Evolutionary conservation across 2,797 vertebrate species (phyloP).

Genomic region (Spondyliosoma cantharus): DNA sequence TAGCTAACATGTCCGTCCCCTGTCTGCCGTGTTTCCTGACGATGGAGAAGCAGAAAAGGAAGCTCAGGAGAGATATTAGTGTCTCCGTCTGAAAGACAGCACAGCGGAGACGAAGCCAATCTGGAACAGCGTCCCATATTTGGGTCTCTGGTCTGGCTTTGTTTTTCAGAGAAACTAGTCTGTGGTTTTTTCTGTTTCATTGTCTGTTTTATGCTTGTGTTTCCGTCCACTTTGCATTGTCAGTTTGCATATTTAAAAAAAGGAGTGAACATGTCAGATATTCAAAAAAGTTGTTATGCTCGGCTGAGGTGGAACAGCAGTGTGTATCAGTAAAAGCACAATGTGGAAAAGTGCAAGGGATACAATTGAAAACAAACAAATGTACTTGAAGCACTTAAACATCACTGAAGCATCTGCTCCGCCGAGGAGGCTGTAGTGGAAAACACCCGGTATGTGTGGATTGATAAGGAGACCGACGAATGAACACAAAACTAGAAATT

Average conservation of each 20-base stretch:
- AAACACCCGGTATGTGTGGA: no score
- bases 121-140: background rate
- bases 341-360: background rate
- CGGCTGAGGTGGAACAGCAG: background rate
- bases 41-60: background rate
- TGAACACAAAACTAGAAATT: no score
- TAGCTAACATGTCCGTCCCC: background rate
- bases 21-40: constrained; percentile 26
- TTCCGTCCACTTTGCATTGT: background rate
- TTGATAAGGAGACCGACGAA: no score
- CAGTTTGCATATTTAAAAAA: background rate
- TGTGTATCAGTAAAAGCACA: background rate
- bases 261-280: background rate
- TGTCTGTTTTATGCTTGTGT: background rate
- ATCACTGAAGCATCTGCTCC: no score
- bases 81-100: constrained; percentile 26
- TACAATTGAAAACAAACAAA: background rate
- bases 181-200: background rate
- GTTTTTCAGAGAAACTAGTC: background rate
- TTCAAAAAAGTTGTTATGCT: background rate
- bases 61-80: background rate
- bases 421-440: no score
- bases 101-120: background rate
- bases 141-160: background rate
- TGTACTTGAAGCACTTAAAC: no score